A percentile compares a stretch with the other conserved stretches of the same genome.
Evolutionary conservation across 1,140 invertebrate genomes (phyloP).

Genomic region (Sitobion miscanthi): DNA sequence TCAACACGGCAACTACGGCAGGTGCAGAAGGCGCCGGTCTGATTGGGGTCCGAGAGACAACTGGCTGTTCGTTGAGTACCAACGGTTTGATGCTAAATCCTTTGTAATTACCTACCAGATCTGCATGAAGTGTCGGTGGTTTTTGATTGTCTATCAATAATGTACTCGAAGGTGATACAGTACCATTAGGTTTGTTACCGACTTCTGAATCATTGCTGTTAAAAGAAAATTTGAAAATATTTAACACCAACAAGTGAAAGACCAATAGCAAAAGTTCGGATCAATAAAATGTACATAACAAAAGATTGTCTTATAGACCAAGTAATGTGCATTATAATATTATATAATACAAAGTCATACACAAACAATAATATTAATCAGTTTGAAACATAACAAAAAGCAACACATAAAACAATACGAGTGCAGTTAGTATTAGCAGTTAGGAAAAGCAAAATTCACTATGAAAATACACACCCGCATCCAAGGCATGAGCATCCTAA

Average conservation of each 20-base stretch:
- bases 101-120: conserved; percentile 84
- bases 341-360: too few relatives aligned
- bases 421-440: neutral
- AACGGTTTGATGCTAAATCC: conserved; percentile 79
- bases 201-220: conserved; percentile 37
- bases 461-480: neutral
- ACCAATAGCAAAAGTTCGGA: neutral
- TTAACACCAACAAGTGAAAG: conserved; percentile 4
- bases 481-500: neutral
- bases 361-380: too few relatives aligned
- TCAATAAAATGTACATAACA: neutral
- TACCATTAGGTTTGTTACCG: conserved; percentile 24
- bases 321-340: too few relatives aligned
- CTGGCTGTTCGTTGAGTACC: conserved; percentile 61
- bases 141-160: conserved; percentile 12
- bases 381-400: neutral
- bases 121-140: conserved; percentile 57
- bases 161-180: conserved; percentile 18
- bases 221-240: conserved; percentile 18
- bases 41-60: neutral
- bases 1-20: neutral
- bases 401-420: neutral
- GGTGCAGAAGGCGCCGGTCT: conserved; percentile 40
- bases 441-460: neutral
- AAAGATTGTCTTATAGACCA: neutral